These are phyloP conservation scores for Euleptes europaea DNA, from an alignment of 2,113 vertebrate species.

Conservation along the genomic window DNA sequence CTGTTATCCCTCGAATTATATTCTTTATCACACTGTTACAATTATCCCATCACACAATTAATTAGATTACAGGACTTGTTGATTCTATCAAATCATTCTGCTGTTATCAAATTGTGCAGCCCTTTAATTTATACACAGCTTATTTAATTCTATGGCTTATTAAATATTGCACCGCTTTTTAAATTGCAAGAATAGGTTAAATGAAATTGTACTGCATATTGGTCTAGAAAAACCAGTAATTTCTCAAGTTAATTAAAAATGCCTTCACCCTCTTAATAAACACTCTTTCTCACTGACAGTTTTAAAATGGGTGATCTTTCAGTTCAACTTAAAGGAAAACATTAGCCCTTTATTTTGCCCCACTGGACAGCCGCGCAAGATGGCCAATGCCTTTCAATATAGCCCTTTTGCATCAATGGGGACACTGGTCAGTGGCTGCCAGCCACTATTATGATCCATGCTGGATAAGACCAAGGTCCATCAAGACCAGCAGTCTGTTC, in stretches of 20 bases:
- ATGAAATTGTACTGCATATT: not conserved
- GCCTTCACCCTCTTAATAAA: not conserved
- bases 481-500: too few species aligned
- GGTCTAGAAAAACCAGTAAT: not conserved
- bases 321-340: too few species aligned
- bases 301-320: not conserved
- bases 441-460: too few species aligned
- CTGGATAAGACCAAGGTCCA: too few species aligned
- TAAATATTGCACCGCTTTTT: not conserved
- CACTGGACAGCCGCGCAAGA: too few species aligned
- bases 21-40: not conserved
- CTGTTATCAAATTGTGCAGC: not conserved
- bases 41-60: not conserved
- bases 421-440: too few species aligned
- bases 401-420: too few species aligned
- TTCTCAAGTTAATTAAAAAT: not conserved
- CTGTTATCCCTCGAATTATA: not conserved
- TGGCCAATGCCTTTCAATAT: too few species aligned
- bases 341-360: too few species aligned
- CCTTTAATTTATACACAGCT: not conserved
- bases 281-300: not conserved
- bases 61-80: not conserved
- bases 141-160: not conserved
- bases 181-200: not conserved
- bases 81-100: not conserved